These are phyloP conservation scores for Furcula furcula DNA, from an alignment of 2,888 invertebrate species.

Conservation along the genomic window DNA sequence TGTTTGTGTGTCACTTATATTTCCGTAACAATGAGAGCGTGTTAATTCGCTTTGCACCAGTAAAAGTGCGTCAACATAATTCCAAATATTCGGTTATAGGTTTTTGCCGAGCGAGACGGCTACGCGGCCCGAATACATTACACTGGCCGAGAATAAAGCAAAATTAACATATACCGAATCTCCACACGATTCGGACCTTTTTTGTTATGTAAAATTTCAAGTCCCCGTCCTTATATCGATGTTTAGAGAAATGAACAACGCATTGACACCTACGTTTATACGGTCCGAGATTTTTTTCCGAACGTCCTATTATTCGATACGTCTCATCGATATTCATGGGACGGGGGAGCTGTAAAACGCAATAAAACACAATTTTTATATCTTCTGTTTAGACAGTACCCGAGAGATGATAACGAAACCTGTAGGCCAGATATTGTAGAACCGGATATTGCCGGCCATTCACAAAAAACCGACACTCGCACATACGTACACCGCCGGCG, in stretches of 20 bases:
- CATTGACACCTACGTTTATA: constrained; percentile 73
- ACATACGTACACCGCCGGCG: constrained; percentile 38
- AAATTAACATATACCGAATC: constrained; percentile 66
- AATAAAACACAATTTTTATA: constrained; percentile 80
- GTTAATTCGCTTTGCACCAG: constrained; percentile 66
- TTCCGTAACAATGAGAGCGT: constrained; percentile 39
- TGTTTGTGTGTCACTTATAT: too few relatives aligned
- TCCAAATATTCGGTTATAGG: constrained; percentile 61
- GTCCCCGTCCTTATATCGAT: constrained; percentile 60
- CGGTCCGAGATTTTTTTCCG: constrained; percentile 44
- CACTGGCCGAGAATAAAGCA: constrained; percentile 52
- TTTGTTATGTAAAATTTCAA: constrained; percentile 65
- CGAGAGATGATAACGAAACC: constrained; percentile 79
- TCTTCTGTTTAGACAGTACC: constrained; percentile 76
- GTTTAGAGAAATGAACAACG: constrained; percentile 49
- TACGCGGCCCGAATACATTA: constrained; percentile 61
- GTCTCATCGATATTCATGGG: constrained; percentile 71
- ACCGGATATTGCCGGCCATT: constrained; percentile 79
- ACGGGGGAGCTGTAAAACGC: constrained; percentile 66
- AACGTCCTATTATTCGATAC: constrained; percentile 60
- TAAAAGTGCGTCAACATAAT: constrained; percentile 62
- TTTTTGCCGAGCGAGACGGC: constrained; percentile 56
- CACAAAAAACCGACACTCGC: constrained; percentile 69
- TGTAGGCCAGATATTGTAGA: constrained; percentile 66
- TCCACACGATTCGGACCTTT: constrained; percentile 49